Percentiles rank a stretch among this genome's conserved stretches.
Conservation (phyloP, 2,797 vertebrate species). For the Vespertilio murinus region DNA sequence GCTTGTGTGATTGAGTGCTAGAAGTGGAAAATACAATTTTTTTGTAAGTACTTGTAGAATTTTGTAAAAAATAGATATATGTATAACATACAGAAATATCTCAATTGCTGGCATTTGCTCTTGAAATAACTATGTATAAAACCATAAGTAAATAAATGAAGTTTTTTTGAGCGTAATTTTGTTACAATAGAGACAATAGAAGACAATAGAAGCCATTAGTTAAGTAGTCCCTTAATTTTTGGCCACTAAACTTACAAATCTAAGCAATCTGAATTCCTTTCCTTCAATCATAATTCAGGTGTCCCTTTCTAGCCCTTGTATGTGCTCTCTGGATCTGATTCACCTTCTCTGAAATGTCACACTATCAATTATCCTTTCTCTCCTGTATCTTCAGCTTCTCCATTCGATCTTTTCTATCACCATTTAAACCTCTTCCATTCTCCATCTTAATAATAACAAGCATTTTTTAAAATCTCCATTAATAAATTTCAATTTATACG, state of each 20-base stretch:
- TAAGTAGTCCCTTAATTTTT: not conserved
- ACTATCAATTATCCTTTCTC: not conserved
- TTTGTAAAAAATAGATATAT: not conserved
- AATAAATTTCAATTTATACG: not conserved
- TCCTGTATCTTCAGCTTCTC: not conserved
- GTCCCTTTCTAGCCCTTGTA: not conserved
- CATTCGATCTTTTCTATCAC: not conserved
- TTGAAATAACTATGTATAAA: constrained; percentile 29
- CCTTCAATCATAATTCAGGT: not conserved
- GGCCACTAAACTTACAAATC: not conserved
- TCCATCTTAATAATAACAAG: not conserved
- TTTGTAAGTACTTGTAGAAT: not conserved
- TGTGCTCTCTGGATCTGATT: constrained; percentile 17
- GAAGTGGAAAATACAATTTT: not conserved
- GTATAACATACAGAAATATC: not conserved
- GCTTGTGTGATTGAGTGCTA: not conserved
- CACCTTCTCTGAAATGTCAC: not conserved
- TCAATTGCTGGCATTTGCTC: not conserved
- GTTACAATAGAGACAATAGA: not conserved
- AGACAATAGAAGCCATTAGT: not conserved
- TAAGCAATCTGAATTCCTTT: not conserved
- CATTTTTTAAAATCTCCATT: not conserved
- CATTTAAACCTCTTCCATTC: not conserved
- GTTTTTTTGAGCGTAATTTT: not conserved
- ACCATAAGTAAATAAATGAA: not conserved